phyloP scores from a whole-genome alignment of 1,140 invertebrate genomes.

The Drosophila elegans region DNA sequence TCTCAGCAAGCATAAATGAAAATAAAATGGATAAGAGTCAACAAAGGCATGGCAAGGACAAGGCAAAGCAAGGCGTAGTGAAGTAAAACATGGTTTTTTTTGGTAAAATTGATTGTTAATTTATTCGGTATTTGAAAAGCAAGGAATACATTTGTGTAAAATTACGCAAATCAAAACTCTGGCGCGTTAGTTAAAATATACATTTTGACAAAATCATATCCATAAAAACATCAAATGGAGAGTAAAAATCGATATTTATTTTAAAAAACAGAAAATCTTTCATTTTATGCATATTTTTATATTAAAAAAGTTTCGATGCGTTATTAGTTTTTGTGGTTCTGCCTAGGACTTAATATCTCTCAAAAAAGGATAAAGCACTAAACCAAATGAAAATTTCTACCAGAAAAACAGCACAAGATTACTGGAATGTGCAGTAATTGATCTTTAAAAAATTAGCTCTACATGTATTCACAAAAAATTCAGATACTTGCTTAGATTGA shows the following conservation, averaged over 20 bases:
- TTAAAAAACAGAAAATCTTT: not conserved
- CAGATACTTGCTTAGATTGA: not conserved
- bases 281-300: not conserved
- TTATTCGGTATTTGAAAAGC: slow-evolving; percentile 63
- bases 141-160: slow-evolving; percentile 50
- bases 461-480: not conserved
- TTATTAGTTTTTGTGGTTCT: not conserved
- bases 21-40: slow-evolving; percentile 47
- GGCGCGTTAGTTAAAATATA: slow-evolving; percentile 36
- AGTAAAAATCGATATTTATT: not conserved
- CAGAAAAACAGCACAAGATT: not conserved
- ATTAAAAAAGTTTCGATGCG: not conserved
- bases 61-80: slow-evolving; percentile 28
- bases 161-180: slow-evolving; percentile 53
- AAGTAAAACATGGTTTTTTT: slow-evolving; percentile 56
- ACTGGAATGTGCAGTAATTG: slow-evolving; percentile 1
- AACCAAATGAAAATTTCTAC: not conserved
- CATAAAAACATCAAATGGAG: not conserved
- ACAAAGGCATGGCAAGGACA: slow-evolving; percentile 20
- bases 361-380: not conserved
- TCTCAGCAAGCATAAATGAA: slow-evolving; percentile 32
- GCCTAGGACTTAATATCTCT: not conserved
- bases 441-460: not conserved
- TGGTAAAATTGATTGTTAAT: slow-evolving; percentile 58
- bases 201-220: slow-evolving; percentile 6